A percentile compares a stretch with the other conserved stretches of the same genome.
Evolutionary conservation across 2,888 invertebrate genomes (phyloP).

Genomic region (Coenonympha arcania): DNA sequence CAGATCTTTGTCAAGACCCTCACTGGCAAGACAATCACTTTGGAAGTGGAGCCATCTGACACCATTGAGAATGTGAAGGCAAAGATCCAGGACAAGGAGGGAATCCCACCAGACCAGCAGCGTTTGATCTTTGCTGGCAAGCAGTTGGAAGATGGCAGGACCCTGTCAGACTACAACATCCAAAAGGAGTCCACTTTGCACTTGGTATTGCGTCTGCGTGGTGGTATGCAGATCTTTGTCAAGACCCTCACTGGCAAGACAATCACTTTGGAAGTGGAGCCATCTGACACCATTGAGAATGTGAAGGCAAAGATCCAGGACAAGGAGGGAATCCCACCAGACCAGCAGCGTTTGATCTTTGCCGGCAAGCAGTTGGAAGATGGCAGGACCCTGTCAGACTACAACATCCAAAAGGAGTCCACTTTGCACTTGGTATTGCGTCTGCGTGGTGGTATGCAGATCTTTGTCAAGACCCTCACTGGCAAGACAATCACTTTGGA

Average conservation of each 20-base stretch:
- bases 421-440: slow-evolving; percentile 24
- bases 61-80: slow-evolving; percentile 45
- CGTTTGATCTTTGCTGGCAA: slow-evolving; percentile 40
- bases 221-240: slow-evolving; percentile 60
- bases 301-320: slow-evolving; percentile 34
- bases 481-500: slow-evolving; percentile 53
- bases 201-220: slow-evolving; percentile 40
- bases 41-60: neutral
- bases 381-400: slow-evolving; percentile 27
- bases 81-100: slow-evolving; percentile 61
- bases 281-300: slow-evolving; percentile 50
- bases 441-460: slow-evolving; percentile 42
- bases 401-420: slow-evolving; percentile 28
- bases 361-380: slow-evolving; percentile 38
- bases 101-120: slow-evolving; percentile 73
- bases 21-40: neutral
- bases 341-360: slow-evolving; percentile 39
- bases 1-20: slow-evolving; percentile 13
- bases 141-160: slow-evolving; percentile 48
- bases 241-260: slow-evolving; percentile 46
- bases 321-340: slow-evolving; percentile 39
- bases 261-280: slow-evolving; percentile 41
- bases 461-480: slow-evolving; percentile 50
- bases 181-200: slow-evolving; percentile 47
- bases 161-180: slow-evolving; percentile 42